Conservation (phyloP, 2,797 vertebrate species). For the Erpetoichthys calabaricus region DNA sequence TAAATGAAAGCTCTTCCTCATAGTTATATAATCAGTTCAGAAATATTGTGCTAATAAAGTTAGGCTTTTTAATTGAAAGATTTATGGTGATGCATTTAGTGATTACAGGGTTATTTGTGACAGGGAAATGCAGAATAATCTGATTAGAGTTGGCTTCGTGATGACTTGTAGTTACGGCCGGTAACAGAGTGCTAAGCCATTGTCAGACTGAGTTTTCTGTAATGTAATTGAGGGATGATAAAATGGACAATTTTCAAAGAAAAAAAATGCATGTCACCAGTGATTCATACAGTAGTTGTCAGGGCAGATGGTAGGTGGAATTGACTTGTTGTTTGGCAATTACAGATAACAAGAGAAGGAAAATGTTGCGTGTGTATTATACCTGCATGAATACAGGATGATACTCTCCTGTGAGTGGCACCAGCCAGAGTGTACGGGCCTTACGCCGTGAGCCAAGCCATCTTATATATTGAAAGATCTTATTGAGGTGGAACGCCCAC, state of each 20-base stretch:
- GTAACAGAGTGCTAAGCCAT: slow-evolving; percentile 40
- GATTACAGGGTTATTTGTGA: slow-evolving; percentile 73
- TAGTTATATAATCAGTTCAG: slow-evolving; percentile 66
- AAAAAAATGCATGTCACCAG: background rate
- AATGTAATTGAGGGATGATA: slow-evolving; percentile 36
- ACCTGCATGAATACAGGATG: too few relatives aligned
- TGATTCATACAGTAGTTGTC: background rate
- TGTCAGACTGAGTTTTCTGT: slow-evolving; percentile 36
- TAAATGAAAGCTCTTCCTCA: slow-evolving; percentile 45
- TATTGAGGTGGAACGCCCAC: too few relatives aligned
- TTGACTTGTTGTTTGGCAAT: background rate
- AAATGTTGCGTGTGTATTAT: background rate
- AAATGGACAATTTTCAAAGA: slow-evolving; percentile 16
- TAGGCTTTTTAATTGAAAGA: slow-evolving; percentile 76
- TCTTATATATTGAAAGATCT: too few relatives aligned
- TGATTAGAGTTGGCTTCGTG: slow-evolving; percentile 53
- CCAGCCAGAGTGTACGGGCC: too few relatives aligned
- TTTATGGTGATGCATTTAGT: slow-evolving; percentile 63
- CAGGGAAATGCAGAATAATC: slow-evolving; percentile 65
- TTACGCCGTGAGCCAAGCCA: too few relatives aligned
- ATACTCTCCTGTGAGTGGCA: too few relatives aligned
- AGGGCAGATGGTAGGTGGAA: background rate
- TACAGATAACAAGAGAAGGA: background rate
- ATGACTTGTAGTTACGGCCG: slow-evolving; percentile 51
- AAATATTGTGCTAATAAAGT: slow-evolving; percentile 75